Percentiles rank a stretch among this genome's conserved stretches.
Conservation (phyloP, 2,113 vertebrate genomes). For the Gopherus flavomarginatus region DNA sequence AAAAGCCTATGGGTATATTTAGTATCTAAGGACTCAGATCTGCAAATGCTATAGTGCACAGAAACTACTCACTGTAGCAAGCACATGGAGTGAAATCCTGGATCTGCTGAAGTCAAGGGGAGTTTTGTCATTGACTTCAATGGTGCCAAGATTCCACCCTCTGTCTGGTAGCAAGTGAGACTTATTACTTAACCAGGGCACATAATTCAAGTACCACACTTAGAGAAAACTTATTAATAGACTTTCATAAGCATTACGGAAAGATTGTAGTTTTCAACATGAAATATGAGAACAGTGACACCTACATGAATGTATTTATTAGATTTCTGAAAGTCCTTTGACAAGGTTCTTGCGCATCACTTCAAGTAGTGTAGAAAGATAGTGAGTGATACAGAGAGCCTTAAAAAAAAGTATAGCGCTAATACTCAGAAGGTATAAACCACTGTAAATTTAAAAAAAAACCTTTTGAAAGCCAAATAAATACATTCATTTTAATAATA, state of each 20-base stretch:
- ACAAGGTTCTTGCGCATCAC: background rate
- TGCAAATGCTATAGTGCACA: background rate
- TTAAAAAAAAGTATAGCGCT: background rate
- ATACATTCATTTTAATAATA: background rate
- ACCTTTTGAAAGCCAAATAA: constrained; percentile 12
- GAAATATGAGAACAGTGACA: background rate
- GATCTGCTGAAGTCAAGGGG: background rate
- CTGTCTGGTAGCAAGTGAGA: background rate
- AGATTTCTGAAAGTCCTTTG: background rate
- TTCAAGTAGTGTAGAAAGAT: background rate
- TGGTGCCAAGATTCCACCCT: background rate
- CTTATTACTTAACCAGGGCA: background rate
- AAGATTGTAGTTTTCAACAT: background rate
- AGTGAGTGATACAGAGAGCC: background rate
- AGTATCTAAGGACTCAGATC: background rate
- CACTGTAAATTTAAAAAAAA: background rate
- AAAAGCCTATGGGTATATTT: background rate
- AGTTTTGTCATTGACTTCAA: background rate
- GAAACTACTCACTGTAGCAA: background rate
- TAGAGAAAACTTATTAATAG: background rate
- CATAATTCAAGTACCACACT: accelerated
- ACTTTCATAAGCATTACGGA: background rate
- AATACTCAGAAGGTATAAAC: background rate
- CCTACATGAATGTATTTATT: background rate
- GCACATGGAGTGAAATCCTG: background rate